Evolutionary conservation across 2,797 vertebrate species (phyloP).

Genomic region (Aplochiton taeniatus): DNA sequence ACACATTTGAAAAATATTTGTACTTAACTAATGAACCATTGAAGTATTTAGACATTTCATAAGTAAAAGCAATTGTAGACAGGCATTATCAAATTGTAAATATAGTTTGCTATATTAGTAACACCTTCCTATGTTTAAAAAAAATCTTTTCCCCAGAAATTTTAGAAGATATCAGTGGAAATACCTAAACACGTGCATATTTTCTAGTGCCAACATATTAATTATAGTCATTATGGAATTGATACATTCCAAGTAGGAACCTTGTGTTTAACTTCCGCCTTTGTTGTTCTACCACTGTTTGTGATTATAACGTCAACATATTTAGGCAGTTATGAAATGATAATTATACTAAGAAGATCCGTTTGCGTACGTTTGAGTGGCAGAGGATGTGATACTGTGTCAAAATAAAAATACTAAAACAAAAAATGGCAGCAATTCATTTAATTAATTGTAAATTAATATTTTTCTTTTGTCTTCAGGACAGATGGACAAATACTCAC

Average conservation of each 20-base stretch:
- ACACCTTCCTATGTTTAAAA: neutral
- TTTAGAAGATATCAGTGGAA: neutral
- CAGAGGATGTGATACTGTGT: slow-evolving; percentile 11
- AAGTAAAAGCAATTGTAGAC: no score
- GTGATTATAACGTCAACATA: slow-evolving; percentile 44
- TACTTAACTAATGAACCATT: slow-evolving; percentile 40
- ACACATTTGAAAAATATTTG: slow-evolving; percentile 29
- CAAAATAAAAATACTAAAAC: slow-evolving; percentile 41
- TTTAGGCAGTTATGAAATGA: slow-evolving; percentile 48
- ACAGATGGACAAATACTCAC: neutral
- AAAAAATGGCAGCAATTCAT: slow-evolving; percentile 17
- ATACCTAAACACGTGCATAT: neutral
- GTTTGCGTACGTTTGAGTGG: slow-evolving; percentile 9
- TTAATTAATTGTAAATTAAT: no score
- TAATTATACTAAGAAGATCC: slow-evolving; percentile 40
- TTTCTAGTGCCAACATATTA: slow-evolving; percentile 21
- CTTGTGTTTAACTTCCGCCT: slow-evolving; percentile 21
- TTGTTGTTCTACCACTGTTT: slow-evolving; percentile 16
- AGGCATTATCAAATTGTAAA: no score
- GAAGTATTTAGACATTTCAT: neutral
- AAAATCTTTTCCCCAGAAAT: neutral
- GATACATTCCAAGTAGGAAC: slow-evolving; percentile 17
- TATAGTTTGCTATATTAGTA: neutral
- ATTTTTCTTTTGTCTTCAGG: no score
- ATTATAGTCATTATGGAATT: slow-evolving; percentile 30